Evolutionary conservation across 30 jellyfish, hydroid and myxozoan genomes (phyloP).

Genomic region (Sanderia malayensis): DNA sequence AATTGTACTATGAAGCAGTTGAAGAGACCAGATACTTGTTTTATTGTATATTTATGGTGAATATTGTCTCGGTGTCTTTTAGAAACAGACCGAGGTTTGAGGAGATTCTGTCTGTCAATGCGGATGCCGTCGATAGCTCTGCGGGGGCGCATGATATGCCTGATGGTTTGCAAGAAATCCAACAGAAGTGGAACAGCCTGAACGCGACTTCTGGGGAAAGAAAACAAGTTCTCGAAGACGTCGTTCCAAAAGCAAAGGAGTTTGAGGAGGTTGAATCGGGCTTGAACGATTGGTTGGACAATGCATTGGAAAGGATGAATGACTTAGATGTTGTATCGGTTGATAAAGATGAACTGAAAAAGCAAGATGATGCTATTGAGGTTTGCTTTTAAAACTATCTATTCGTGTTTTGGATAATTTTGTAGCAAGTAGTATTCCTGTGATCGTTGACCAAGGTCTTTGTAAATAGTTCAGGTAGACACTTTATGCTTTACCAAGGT

Average conservation of each 20-base stretch:
- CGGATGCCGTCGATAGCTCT: constrained; percentile 46
- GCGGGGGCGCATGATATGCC: constrained; percentile 40
- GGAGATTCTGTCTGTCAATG: constrained; percentile 32
- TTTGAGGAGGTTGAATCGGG: constrained; percentile 26
- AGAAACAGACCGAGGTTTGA: constrained; percentile 66
- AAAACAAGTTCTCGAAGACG: constrained; percentile 59
- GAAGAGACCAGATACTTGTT: too few relatives aligned
- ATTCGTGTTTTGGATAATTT: too few relatives aligned
- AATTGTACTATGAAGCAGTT: constrained; percentile 21
- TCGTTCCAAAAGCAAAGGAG: constrained; percentile 48
- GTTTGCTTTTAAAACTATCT: constrained; percentile 9
- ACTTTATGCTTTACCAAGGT: too few relatives aligned
- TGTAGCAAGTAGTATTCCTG: too few relatives aligned
- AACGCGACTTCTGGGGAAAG: constrained; percentile 44
- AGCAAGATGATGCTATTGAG: constrained; percentile 59
- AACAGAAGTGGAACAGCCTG: constrained; percentile 58
- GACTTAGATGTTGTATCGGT: constrained; percentile 60
- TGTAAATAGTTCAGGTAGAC: too few relatives aligned
- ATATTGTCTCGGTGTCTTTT: background rate
- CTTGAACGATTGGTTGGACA: constrained; percentile 57
- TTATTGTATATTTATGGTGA: too few relatives aligned
- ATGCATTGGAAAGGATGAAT: constrained; percentile 55
- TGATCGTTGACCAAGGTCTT: too few relatives aligned
- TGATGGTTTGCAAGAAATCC: constrained; percentile 39
- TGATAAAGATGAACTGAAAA: constrained; percentile 43